Percentiles rank a stretch among this genome's conserved stretches.
phyloP scores from a whole-genome alignment of 2,113 vertebrate genomes.

The Microtus richardsoni region DNA sequence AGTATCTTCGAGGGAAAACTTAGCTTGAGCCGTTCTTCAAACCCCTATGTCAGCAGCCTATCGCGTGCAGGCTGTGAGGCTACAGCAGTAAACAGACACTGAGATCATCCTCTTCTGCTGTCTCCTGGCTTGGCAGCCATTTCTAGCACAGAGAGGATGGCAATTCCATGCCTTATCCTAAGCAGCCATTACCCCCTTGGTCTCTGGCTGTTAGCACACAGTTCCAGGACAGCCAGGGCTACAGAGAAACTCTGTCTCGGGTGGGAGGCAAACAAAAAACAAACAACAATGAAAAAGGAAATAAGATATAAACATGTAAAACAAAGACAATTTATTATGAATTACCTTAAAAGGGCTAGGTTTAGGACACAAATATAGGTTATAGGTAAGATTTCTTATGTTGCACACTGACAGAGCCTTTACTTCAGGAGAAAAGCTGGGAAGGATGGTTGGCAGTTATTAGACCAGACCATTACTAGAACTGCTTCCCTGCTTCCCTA shows the following conservation, averaged over 20 bases:
- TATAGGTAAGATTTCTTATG: conserved; percentile 66
- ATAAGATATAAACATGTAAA: conserved; percentile 62
- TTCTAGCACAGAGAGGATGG: not conserved
- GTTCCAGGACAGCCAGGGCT: not conserved
- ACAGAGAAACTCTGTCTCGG: not conserved
- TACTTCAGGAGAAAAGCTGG: conserved; percentile 70
- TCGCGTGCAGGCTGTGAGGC: not conserved
- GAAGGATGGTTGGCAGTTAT: conserved; percentile 75
- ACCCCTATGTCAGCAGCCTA: conserved; percentile 14
- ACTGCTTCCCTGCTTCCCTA: conserved; percentile 66
- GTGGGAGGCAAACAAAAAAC: not conserved
- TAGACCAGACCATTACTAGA: conserved; percentile 74
- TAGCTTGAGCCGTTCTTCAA: conserved; percentile 13
- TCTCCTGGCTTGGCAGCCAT: conserved; percentile 3
- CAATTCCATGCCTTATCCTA: not conserved
- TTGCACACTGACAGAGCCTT: conserved; percentile 66
- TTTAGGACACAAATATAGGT: conserved; percentile 75
- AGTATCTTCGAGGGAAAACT: not conserved
- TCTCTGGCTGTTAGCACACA: not conserved
- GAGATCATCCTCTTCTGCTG: not conserved
- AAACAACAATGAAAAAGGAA: not conserved
- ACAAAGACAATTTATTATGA: conserved; percentile 67
- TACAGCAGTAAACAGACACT: not conserved
- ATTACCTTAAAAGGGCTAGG: conserved; percentile 66
- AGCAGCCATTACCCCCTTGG: not conserved